Conservation (phyloP, 2,888 invertebrate species). For the Theristus sp. region DNA sequence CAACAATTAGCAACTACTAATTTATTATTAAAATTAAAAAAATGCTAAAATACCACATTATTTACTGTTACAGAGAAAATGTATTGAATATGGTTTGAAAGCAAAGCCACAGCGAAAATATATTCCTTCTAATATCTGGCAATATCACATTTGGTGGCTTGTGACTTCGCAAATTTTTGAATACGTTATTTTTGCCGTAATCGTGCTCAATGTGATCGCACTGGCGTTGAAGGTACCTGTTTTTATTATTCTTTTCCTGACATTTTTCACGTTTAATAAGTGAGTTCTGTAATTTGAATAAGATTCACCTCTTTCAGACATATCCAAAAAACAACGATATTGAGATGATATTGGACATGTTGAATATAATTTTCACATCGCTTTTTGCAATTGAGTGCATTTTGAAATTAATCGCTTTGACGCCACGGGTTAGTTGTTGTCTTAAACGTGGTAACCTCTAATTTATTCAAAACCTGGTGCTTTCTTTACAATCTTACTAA, state of each 20-base stretch:
- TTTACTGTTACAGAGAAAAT: constrained; percentile 59
- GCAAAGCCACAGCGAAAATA: constrained; percentile 49
- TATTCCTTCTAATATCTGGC: constrained; percentile 88
- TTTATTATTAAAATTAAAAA: no score
- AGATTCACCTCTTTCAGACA: background rate
- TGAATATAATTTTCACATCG: constrained; percentile 95
- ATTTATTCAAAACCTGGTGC: no score
- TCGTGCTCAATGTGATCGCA: constrained; percentile 88
- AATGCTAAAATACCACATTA: no score
- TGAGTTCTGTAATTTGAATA: background rate
- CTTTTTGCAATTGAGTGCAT: constrained; percentile 94
- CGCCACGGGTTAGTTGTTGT: constrained; percentile 63
- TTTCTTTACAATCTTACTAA: no score
- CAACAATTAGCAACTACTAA: no score
- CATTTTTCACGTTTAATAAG: background rate
- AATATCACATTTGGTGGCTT: constrained; percentile 86
- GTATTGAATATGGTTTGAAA: constrained; percentile 67
- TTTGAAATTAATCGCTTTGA: constrained; percentile 88
- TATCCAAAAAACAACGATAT: constrained; percentile 10
- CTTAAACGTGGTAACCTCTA: no score
- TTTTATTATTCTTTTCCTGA: background rate
- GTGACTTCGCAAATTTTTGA: constrained; percentile 94
- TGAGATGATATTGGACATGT: constrained; percentile 56
- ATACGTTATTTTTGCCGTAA: constrained; percentile 83
- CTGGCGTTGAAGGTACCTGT: constrained; percentile 60